Conservation (phyloP, 2,113 vertebrate genomes). For the Barnardius zonarius region DNA sequence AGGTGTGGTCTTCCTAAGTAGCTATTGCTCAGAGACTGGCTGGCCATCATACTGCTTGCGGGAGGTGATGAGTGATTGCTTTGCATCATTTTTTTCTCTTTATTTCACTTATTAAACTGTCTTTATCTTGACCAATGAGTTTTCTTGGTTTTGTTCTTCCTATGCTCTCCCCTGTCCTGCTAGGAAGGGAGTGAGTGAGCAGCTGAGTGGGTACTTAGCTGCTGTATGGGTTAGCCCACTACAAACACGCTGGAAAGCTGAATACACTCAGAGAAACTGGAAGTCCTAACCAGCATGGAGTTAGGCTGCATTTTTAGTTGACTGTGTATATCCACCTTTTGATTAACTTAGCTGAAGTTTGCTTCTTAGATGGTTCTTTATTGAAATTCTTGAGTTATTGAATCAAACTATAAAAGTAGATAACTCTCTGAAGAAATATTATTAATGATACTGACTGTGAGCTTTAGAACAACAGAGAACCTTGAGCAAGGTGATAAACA, state of each 20-base stretch:
- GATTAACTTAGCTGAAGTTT: not conserved
- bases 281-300: not conserved
- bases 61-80: not conserved
- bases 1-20: not conserved
- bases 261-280: not conserved
- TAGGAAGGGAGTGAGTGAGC: not conserved
- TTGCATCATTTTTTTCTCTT: not conserved
- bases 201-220: not conserved
- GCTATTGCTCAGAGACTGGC: not conserved
- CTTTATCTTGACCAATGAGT: not conserved
- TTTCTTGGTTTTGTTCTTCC: not conserved
- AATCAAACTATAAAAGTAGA: not conserved
- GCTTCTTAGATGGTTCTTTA: not conserved
- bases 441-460: not conserved
- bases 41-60: not conserved
- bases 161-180: not conserved
- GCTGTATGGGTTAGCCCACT: not conserved
- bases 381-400: not conserved
- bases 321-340: not conserved
- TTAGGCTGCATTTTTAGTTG: not conserved
- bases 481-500: not conserved
- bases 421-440: not conserved
- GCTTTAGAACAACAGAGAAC: not conserved
- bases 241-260: not conserved
- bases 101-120: not conserved